Conservation (phyloP, 2,113 vertebrate species). For the Phrynosoma platyrhinos region DNA sequence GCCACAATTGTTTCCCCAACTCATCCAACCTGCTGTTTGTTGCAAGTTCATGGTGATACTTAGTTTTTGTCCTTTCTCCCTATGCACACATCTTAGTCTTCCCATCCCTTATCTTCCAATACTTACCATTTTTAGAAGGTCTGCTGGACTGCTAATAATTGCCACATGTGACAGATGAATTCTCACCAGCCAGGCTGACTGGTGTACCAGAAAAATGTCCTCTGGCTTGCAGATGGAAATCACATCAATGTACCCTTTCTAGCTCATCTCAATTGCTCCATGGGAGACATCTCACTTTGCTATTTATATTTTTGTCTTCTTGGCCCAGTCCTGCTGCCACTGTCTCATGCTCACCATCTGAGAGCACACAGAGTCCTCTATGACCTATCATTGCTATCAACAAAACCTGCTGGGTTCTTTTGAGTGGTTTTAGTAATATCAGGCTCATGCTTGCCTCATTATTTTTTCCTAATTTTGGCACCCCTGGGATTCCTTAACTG, state of each 20-base stretch:
- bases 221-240: constrained; percentile 50
- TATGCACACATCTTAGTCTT: no score
- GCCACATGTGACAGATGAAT: not conserved
- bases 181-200: not conserved
- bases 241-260: constrained; percentile 44
- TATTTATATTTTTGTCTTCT: constrained; percentile 23
- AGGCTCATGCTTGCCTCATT: constrained; percentile 25
- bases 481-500: constrained; percentile 9
- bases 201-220: not conserved
- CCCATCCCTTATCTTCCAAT: not conserved
- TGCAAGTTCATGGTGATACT: not conserved
- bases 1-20: not conserved
- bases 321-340: not conserved
- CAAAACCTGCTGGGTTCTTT: constrained; percentile 20
- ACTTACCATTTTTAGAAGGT: not conserved
- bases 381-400: constrained; percentile 18
- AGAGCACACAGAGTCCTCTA: constrained; percentile 13
- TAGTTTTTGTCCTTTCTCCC: accelerated
- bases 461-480: constrained; percentile 21
- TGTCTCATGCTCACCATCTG: not conserved
- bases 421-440: constrained; percentile 3
- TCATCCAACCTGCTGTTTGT: not conserved
- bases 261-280: constrained; percentile 25
- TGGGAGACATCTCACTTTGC: not conserved
- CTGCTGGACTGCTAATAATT: constrained; percentile 10